Base-by-base conservation (phyloP, 2,797 vertebrate species). In the Mycteria americana region DNA sequence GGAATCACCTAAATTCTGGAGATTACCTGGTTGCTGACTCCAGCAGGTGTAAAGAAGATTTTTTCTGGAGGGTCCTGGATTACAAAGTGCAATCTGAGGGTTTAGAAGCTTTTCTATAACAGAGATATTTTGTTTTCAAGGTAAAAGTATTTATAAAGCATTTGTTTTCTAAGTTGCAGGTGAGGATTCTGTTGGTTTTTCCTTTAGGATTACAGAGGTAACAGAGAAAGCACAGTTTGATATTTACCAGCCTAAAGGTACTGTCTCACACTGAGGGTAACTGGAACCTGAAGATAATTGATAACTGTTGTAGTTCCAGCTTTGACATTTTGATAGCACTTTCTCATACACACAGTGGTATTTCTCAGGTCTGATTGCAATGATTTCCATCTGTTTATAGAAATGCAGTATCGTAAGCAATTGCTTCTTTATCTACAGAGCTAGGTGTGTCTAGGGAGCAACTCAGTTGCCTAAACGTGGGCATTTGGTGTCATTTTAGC, bases 1-100 rank as follows among this genome's bases (percentile, higher is more conserved):
- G 50, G 63, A 63, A 31, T 5, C 18, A n/a, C 35, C 4, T 13
- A 19, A 68, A 51, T 50, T 51, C 0, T 0, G 30, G 54, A 79
- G 33, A 56, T 74, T 30, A 33, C 54, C 51, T 63, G 43, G 9
- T 35, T 73, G 31, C 67, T 87, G 65, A 50, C 35, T 77, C 37
- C 9, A 33, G 43, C 18, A 27, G 35, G 13, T 56, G 4, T 69
- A 54, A 92, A 87, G 31, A 76, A 62, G 18, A 21, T 60, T 82
- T 93, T 72, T 23, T 9, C 11, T 31, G 25, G 27, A 54, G 23
- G 72, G 4, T 27, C 2, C 22, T 77, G 50, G 48, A 54, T 91
- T 80, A 75, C 45, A n/a, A n/a, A 60, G 12, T n/a, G 30, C 17
- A 43, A 0, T 83, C 37, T 70, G 56, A 75, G 57, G 48, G 23